Conservation (phyloP, 2,113 vertebrate genomes). For the Chelonoidis abingdonii region DNA sequence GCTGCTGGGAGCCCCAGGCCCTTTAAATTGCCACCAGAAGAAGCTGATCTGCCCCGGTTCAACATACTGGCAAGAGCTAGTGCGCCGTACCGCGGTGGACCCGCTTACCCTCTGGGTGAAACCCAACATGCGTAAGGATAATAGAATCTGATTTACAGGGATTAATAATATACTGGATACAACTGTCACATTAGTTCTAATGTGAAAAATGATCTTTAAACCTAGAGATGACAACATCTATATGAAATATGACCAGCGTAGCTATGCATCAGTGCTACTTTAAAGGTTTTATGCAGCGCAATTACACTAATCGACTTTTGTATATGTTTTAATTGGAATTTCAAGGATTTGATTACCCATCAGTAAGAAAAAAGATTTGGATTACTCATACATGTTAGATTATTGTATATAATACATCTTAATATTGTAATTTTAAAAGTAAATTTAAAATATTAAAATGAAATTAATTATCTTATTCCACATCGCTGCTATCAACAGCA, state of each 20-base stretch:
- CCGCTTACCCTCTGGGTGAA: too few relatives aligned
- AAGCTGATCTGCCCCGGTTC: too few relatives aligned
- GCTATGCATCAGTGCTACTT: background rate
- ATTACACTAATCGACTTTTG: constrained; percentile 58
- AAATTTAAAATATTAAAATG: constrained; percentile 18
- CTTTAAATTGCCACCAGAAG: too few relatives aligned
- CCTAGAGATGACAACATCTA: background rate
- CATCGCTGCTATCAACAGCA: constrained; percentile 6
- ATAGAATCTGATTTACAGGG: background rate
- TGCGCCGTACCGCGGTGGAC: too few relatives aligned
- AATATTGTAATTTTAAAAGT: constrained; percentile 44
- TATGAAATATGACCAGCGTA: background rate
- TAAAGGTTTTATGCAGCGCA: background rate
- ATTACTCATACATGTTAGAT: constrained; percentile 22
- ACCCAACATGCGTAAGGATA: background rate
- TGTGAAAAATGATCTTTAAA: background rate
- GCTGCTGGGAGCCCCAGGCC: too few relatives aligned
- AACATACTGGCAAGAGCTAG: too few relatives aligned
- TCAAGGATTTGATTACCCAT: constrained; percentile 54
- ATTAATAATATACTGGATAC: background rate
- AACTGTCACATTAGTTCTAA: background rate
- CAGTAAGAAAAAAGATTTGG: constrained; percentile 12
- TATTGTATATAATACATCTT: background rate
- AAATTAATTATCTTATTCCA: background rate
- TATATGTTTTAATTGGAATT: constrained; percentile 56